Conservation (phyloP, 92 coral and sea anemone species). For the Desmophyllum pertusum region DNA sequence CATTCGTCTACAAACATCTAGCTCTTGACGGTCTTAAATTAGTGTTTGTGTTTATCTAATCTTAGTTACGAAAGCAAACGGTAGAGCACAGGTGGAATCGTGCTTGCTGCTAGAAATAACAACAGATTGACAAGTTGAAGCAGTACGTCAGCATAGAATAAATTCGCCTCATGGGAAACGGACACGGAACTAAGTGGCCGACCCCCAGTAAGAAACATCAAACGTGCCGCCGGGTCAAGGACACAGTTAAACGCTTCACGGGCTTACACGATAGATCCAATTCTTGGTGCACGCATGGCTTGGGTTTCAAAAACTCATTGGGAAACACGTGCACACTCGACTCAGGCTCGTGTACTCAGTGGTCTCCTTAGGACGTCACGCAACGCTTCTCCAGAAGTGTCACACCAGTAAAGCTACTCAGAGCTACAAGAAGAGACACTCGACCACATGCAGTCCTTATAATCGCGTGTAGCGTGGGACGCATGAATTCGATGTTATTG, state of each 20-base stretch:
- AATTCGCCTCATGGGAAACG: slow-evolving; percentile 19
- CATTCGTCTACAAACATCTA: slow-evolving; percentile 9
- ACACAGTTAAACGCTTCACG: not conserved
- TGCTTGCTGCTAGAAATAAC: not conserved
- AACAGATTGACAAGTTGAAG: slow-evolving; percentile 40
- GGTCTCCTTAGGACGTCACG: too few species aligned
- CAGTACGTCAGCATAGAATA: slow-evolving; percentile 40
- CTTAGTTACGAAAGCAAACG: slow-evolving; percentile 13
- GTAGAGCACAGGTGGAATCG: not conserved
- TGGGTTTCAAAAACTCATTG: not conserved
- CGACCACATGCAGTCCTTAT: too few species aligned
- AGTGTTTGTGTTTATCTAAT: slow-evolving; percentile 27
- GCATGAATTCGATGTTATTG: too few species aligned
- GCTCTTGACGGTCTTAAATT: slow-evolving; percentile 12
- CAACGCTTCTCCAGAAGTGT: too few species aligned
- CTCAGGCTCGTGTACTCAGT: too few species aligned
- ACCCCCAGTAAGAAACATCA: slow-evolving; percentile 40
- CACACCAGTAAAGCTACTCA: too few species aligned
- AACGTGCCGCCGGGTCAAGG: slow-evolving; percentile 41
- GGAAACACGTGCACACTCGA: not conserved
- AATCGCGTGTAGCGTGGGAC: too few species aligned
- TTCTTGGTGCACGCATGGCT: not conserved
- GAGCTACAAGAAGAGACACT: too few species aligned
- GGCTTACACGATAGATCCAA: slow-evolving; percentile 26
- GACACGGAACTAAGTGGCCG: slow-evolving; percentile 33